Conservation (phyloP, 2,113 vertebrate genomes). For the Malaclemys terrapin region DNA sequence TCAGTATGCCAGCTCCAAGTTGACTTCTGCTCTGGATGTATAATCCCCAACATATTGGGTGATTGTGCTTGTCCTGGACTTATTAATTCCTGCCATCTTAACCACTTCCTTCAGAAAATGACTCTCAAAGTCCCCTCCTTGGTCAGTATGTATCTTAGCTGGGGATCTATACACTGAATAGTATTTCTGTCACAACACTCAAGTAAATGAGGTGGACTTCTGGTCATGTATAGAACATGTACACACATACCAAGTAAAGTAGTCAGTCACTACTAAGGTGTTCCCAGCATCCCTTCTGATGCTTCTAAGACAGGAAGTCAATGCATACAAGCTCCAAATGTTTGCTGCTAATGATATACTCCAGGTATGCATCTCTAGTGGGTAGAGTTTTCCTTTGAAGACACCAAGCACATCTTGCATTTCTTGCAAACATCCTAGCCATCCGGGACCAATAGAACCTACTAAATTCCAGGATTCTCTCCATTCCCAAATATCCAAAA, state of each 20-base stretch:
- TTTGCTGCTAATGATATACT: neutral
- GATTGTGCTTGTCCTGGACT: neutral
- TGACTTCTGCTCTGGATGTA: neutral
- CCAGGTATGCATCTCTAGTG: neutral
- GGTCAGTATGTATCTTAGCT: neutral
- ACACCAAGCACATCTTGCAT: neutral
- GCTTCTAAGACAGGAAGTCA: neutral
- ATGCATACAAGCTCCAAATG: neutral
- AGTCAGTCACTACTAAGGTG: neutral
- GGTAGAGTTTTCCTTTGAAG: neutral
- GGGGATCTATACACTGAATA: neutral
- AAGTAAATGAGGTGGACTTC: neutral
- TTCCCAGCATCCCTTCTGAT: neutral
- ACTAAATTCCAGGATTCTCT: neutral
- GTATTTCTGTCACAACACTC: neutral
- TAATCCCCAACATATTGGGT: neutral
- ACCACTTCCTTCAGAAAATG: neutral
- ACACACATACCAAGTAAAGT: neutral
- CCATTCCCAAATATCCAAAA: neutral
- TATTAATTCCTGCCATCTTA: neutral
- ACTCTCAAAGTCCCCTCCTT: neutral
- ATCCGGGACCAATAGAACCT: neutral
- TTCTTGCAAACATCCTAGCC: neutral
- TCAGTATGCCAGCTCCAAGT: neutral
- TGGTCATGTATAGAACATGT: neutral